These are phyloP conservation scores for Catocala nupta DNA, from an alignment of 2,888 invertebrate species.

Conservation along the genomic window DNA sequence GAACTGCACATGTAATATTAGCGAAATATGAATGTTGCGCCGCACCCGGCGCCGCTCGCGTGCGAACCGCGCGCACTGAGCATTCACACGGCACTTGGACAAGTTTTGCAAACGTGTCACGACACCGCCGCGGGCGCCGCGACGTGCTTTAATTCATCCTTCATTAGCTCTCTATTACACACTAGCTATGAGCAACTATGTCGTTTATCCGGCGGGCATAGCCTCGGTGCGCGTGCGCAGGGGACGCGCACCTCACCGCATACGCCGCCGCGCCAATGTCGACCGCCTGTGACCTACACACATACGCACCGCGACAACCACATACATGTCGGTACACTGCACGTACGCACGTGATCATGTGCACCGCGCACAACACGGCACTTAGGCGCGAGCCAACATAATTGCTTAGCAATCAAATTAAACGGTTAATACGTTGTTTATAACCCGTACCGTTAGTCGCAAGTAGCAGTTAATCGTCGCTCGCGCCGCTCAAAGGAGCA, in stretches of 20 bases:
- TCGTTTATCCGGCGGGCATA: neutral
- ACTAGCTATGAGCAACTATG: conserved; percentile 8
- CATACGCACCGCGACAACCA: neutral
- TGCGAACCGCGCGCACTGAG: conserved; percentile 30
- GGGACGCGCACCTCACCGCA: conserved; percentile 3
- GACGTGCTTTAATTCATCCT: conserved; percentile 20
- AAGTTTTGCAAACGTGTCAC: conserved; percentile 14
- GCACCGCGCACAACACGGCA: neutral
- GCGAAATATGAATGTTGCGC: conserved; percentile 3
- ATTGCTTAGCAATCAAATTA: conserved; percentile 3
- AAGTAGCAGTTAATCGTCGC: conserved; percentile 5
- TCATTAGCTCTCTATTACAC: conserved; percentile 8
- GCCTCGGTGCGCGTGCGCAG: neutral
- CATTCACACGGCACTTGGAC: conserved; percentile 38
- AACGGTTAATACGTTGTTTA: conserved; percentile 2
- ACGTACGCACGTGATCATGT: neutral
- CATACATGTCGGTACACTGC: too few relatives aligned
- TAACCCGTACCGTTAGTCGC: conserved; percentile 11
- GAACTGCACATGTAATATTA: neutral
- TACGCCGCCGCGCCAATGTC: conserved; percentile 10
- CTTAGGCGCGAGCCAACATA: neutral
- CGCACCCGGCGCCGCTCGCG: conserved; percentile 10
- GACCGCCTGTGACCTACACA: conserved; percentile 16
- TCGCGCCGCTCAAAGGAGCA: conserved; percentile 11
- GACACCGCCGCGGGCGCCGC: neutral